A percentile compares a stretch with the other conserved stretches of the same genome.
phyloP scores from a whole-genome alignment of 2,113 vertebrate species.

The Zonotrichia leucophrys region DNA sequence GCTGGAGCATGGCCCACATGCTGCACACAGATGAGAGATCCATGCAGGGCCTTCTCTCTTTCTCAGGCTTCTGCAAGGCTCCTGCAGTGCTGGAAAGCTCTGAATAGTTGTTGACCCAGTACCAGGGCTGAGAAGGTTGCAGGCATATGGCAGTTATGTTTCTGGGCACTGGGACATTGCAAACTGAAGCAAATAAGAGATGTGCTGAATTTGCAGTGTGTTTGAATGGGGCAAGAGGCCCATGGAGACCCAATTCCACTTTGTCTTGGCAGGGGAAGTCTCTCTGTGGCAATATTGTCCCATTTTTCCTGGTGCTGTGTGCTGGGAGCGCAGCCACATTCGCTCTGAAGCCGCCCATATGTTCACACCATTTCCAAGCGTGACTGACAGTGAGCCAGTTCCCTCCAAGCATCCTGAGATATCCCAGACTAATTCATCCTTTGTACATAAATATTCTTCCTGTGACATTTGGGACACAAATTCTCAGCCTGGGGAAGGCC shows the following conservation, averaged over 20 bases:
- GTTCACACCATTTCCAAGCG: not conserved
- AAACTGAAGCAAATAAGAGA: not conserved
- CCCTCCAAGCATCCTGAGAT: not conserved
- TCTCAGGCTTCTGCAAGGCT: not conserved
- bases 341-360: slow-evolving; percentile 7
- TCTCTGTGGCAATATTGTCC: not conserved
- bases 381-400: not conserved
- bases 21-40: not conserved
- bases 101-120: not conserved
- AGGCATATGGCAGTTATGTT: not conserved
- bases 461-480: not conserved
- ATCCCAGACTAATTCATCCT: not conserved
- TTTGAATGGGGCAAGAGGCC: not conserved
- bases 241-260: not conserved
- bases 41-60: not conserved
- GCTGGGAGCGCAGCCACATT: not conserved
- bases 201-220: not conserved
- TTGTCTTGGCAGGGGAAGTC: not conserved
- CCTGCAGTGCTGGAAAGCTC: not conserved
- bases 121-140: not conserved
- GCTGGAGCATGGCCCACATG: fast-evolving
- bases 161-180: not conserved
- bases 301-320: not conserved
- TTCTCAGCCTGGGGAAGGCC: not conserved
- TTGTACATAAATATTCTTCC: not conserved